These are phyloP conservation scores for Caenorhabditis imperialis DNA, from an alignment of 2,888 invertebrate genomes.

Conservation along the genomic window DNA sequence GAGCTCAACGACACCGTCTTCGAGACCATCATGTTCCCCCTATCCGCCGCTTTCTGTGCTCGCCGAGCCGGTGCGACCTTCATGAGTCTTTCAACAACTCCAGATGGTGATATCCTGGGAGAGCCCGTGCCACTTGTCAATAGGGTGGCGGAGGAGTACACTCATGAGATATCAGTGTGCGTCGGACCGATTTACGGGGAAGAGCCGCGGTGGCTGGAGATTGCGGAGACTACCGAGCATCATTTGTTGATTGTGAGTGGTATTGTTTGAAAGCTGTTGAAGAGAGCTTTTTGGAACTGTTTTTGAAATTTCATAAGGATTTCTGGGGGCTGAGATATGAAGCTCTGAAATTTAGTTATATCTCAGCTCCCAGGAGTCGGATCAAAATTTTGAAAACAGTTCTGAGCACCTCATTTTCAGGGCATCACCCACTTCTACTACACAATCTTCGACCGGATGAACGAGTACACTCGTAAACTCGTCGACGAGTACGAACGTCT, in stretches of 20 bases:
- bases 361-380: too few relatives aligned
- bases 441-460: conserved; percentile 1
- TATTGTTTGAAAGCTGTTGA: neutral
- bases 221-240: conserved; percentile 20
- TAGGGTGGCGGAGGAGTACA: neutral
- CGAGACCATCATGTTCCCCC: conserved; percentile 7
- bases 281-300: too few relatives aligned
- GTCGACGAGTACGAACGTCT: conserved; percentile 11
- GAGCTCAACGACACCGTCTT: conserved; percentile 6
- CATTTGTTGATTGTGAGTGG: conserved; percentile 19
- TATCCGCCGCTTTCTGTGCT: conserved; percentile 8
- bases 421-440: conserved; percentile 10
- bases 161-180: conserved; percentile 6
- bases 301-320: too few relatives aligned
- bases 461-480: conserved; percentile 2
- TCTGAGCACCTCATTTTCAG: too few relatives aligned
- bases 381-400: too few relatives aligned
- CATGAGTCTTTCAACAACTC: neutral
- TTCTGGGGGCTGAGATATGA: too few relatives aligned
- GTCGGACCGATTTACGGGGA: conserved; percentile 20
- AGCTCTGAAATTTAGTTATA: too few relatives aligned
- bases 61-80: conserved; percentile 4
- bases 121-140: conserved; percentile 2
- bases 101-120: neutral
- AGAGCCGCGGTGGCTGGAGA: conserved; percentile 6